Percentiles rank a stretch among this genome's conserved stretches.
Evolutionary conservation across 2,888 invertebrate genomes (phyloP).

Genomic region (Andrena hattorfiana): DNA sequence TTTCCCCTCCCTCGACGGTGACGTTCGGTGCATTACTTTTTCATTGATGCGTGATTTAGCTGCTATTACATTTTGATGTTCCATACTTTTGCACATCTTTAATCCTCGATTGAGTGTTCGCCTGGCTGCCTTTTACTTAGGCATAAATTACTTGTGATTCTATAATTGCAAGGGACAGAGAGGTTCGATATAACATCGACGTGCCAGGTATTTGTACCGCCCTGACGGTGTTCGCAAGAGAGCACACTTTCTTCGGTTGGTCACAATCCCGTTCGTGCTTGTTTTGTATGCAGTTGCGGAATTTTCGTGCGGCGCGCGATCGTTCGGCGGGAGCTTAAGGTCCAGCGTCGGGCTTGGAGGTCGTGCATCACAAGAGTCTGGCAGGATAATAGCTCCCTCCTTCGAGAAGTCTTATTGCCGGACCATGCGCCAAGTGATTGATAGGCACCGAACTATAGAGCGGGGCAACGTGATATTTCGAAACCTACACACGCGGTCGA

Average conservation of each 20-base stretch:
- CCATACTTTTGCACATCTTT: background rate
- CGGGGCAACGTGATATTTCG: constrained; percentile 71
- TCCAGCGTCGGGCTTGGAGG: constrained; percentile 78
- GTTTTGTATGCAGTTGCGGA: constrained; percentile 54
- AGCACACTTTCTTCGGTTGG: background rate
- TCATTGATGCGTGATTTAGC: constrained; percentile 40
- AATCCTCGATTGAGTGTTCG: background rate
- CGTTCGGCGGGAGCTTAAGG: constrained; percentile 71
- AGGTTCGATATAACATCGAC: background rate
- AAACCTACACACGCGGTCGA: constrained; percentile 57
- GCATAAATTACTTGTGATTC: background rate
- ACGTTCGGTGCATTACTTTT: constrained; percentile 32
- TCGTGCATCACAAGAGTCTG: constrained; percentile 84
- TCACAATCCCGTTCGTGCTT: constrained; percentile 26
- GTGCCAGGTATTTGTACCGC: background rate
- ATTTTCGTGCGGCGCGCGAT: constrained; percentile 69
- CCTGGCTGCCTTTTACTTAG: background rate
- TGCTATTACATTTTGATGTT: constrained; percentile 21
- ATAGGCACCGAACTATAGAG: constrained; percentile 80
- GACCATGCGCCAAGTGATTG: constrained; percentile 81
- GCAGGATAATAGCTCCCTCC: constrained; percentile 83
- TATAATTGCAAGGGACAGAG: background rate
- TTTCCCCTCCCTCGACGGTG: constrained; percentile 34
- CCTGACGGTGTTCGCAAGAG: background rate
- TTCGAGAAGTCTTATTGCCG: constrained; percentile 79